A percentile compares a stretch with the other conserved stretches of the same genome.
These are phyloP conservation scores for Brachypteracias leptosomus DNA, from an alignment of 2,113 vertebrate genomes.

Conservation along the genomic window DNA sequence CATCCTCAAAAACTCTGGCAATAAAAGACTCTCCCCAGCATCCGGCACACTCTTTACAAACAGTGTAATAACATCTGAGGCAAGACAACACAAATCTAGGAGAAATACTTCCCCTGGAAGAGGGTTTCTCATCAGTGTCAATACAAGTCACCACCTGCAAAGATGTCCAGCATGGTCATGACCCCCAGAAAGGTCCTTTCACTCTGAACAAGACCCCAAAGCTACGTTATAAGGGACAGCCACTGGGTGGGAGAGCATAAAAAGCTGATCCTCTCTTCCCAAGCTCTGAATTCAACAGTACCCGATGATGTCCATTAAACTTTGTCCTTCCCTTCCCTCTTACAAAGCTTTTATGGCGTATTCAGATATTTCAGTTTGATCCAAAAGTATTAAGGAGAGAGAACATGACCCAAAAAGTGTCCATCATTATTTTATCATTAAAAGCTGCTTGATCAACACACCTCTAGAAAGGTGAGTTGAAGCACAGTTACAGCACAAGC, in stretches of 20 bases:
- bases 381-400: neutral
- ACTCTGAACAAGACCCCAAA: neutral
- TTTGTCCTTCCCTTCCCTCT: neutral
- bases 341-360: neutral
- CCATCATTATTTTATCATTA: neutral
- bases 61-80: neutral
- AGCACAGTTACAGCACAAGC: neutral
- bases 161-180: neutral
- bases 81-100: neutral
- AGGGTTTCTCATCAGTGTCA: neutral
- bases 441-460: neutral
- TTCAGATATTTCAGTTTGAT: neutral
- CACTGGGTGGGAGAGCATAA: neutral
- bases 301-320: neutral
- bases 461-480: neutral
- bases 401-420: rapidly evolving
- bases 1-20: neutral
- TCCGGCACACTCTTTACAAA: neutral
- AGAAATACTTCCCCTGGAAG: neutral
- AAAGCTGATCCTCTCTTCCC: neutral
- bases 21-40: neutral
- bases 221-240: neutral
- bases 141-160: neutral
- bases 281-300: neutral
- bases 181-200: neutral